A percentile compares a stretch with the other conserved stretches of the same genome.
These are phyloP conservation scores for Alcedo atthis DNA, from an alignment of 2,797 vertebrate species.

Conservation along the genomic window DNA sequence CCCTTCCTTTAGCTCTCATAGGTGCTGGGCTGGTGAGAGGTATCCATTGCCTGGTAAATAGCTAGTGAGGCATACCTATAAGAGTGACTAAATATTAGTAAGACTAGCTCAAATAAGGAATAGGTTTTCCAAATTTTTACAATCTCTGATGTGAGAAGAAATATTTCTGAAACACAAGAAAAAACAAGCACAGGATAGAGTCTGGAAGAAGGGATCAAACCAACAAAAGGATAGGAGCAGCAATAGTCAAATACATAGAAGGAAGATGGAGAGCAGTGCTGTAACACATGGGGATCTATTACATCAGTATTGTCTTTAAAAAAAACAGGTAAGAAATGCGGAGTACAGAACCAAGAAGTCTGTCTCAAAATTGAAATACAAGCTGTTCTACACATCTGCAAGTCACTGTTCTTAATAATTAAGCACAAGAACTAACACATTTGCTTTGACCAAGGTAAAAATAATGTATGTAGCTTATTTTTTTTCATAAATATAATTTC, in stretches of 20 bases:
- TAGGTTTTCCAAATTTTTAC: not conserved
- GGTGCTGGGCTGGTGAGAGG: not conserved
- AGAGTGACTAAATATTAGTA: not conserved
- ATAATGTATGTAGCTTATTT: not conserved
- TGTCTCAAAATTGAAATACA: not conserved
- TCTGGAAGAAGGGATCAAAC: not conserved
- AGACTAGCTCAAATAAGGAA: not conserved
- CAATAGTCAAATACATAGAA: not conserved
- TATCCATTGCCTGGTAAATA: not conserved
- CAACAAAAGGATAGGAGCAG: rapidly evolving
- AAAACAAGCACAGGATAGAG: not conserved
- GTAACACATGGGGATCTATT: not conserved
- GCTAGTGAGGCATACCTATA: not conserved
- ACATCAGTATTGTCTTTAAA: not conserved
- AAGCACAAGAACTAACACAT: not conserved
- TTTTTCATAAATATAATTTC: too few species aligned
- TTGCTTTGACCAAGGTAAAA: not conserved
- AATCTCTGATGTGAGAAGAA: not conserved
- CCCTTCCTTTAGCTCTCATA: not conserved
- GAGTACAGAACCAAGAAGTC: not conserved
- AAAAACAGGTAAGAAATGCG: not conserved
- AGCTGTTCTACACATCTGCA: constrained; percentile 39
- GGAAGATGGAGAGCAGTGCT: not conserved
- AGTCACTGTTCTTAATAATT: constrained; percentile 17
- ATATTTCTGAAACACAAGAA: not conserved